These are phyloP conservation scores for Spea multiplicata DNA, from an alignment of 2,113 vertebrate species.

Conservation along the genomic window DNA sequence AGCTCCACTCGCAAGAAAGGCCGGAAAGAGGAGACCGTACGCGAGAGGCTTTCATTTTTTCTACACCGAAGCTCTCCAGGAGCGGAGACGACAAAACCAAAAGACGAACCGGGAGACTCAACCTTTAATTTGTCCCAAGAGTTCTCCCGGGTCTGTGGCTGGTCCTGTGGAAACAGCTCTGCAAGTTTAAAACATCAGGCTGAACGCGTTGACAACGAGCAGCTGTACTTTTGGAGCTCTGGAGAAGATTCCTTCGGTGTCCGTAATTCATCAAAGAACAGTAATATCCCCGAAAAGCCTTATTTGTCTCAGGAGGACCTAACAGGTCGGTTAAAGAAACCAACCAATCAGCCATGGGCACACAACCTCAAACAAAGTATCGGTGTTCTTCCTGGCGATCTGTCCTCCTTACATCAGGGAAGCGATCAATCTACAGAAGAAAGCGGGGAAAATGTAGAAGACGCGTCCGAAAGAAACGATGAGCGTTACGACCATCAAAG, in stretches of 20 bases:
- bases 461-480: neutral
- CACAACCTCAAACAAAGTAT: constrained; percentile 47
- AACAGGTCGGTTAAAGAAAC: constrained; percentile 27
- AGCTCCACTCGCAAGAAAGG: constrained; percentile 56
- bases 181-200: no score
- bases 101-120: constrained; percentile 47
- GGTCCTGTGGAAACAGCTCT: constrained; percentile 42
- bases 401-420: constrained; percentile 1
- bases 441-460: neutral
- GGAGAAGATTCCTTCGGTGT: constrained; percentile 33
- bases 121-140: constrained; percentile 49
- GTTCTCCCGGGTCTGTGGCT: constrained; percentile 45
- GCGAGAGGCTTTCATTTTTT: constrained; percentile 62
- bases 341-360: constrained; percentile 39
- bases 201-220: constrained; percentile 26
- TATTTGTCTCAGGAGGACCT: constrained; percentile 62
- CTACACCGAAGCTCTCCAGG: constrained; percentile 62
- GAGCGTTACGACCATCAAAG: neutral
- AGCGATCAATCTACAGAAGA: neutral
- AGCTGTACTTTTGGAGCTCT: constrained; percentile 52
- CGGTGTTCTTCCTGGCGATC: constrained; percentile 20
- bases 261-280: constrained; percentile 43
- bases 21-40: constrained; percentile 8
- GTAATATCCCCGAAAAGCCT: constrained; percentile 63
- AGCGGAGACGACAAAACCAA: constrained; percentile 40